Conservation (phyloP, 2,888 invertebrate genomes). For the Papilio elwesi region DNA sequence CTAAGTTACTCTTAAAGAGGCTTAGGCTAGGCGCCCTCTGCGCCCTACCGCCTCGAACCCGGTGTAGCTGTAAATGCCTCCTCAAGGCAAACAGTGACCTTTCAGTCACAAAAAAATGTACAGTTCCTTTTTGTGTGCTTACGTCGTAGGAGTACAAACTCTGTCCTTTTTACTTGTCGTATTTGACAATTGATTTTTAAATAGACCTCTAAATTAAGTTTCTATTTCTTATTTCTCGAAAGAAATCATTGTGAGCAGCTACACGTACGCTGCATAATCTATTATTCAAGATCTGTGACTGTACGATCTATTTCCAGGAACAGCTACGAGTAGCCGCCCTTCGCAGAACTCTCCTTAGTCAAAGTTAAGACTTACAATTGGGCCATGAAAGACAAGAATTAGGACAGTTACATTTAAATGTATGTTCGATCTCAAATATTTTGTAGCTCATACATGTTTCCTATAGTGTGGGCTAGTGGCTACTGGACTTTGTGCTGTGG, state of each 20-base stretch:
- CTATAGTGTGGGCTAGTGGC: neutral
- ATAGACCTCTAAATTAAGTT: neutral
- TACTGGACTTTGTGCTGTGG: neutral
- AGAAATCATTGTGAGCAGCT: too few species aligned
- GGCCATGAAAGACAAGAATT: constrained; percentile 1
- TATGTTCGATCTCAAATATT: neutral
- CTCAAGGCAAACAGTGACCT: too few species aligned
- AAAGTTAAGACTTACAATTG: neutral
- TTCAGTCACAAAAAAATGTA: too few species aligned
- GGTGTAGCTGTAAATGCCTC: too few species aligned
- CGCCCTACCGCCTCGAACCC: too few species aligned
- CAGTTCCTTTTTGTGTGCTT: too few species aligned
- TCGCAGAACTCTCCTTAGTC: neutral
- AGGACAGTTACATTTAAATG: neutral
- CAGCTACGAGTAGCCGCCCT: neutral
- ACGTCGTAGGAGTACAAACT: too few species aligned
- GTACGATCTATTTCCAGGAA: neutral
- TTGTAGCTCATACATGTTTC: neutral
- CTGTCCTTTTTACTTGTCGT: too few species aligned
- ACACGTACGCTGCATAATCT: too few species aligned
- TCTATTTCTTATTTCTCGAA: neutral
- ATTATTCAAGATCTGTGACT: neutral
- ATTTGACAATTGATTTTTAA: neutral
- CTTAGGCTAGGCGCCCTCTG: too few species aligned
- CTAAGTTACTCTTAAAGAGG: too few species aligned